Conservation (phyloP, 2,888 invertebrate genomes). For the Nomada flava region DNA sequence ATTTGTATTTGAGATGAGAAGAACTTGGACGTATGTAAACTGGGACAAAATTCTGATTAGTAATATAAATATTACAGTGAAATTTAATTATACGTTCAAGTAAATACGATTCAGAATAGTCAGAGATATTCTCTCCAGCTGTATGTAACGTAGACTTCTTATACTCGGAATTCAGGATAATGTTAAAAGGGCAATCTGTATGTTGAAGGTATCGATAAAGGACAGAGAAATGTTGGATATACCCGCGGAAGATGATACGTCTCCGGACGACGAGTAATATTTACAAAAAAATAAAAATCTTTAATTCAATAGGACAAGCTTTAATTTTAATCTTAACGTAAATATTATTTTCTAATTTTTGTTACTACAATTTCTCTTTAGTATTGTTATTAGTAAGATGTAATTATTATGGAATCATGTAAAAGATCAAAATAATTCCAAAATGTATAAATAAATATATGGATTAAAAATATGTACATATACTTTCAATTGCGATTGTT, state of each 20-base stretch:
- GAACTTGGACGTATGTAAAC: conserved; percentile 8
- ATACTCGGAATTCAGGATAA: conserved; percentile 1
- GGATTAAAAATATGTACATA: conserved; percentile 56
- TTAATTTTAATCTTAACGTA: conserved; percentile 6
- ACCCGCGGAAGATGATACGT: conserved; percentile 70
- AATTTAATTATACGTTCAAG: neutral
- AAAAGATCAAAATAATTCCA: conserved; percentile 41
- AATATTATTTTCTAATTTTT: conserved; percentile 26
- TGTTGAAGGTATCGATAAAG: conserved; percentile 78
- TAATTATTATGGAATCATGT: conserved; percentile 18
- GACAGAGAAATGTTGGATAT: conserved; percentile 71
- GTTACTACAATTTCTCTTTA: conserved; percentile 21
- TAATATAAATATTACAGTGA: neutral
- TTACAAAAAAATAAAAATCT: conserved; percentile 27
- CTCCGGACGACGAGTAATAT: conserved; percentile 69
- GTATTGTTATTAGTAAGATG: conserved; percentile 5
- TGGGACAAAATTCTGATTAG: neutral
- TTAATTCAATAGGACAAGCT: conserved; percentile 19
- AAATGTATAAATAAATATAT: conserved; percentile 70
- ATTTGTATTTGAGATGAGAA: conserved; percentile 4
- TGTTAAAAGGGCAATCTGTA: conserved; percentile 35
- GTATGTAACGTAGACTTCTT: neutral
- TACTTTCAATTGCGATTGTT: conserved; percentile 75
- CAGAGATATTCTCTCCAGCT: conserved; percentile 15
- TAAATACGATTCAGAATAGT: neutral